These are phyloP conservation scores for Sardinella longiceps DNA, from an alignment of 2,797 vertebrate genomes.

Conservation along the genomic window DNA sequence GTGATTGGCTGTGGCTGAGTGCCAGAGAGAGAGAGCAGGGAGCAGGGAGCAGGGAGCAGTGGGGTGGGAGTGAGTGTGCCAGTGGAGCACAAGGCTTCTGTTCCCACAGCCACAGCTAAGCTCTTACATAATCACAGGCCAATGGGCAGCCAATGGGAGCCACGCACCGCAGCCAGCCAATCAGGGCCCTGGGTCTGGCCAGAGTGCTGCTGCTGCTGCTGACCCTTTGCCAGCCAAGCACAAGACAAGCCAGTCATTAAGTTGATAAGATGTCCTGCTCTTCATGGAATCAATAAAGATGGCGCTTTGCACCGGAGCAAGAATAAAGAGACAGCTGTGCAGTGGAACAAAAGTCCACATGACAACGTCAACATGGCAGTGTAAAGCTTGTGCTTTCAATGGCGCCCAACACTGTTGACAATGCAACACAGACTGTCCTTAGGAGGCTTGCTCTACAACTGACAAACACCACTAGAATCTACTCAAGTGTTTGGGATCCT, in stretches of 20 bases:
- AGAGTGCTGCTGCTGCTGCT: too few species aligned
- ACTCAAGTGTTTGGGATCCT: neutral
- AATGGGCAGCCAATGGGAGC: neutral
- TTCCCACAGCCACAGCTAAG: constrained; percentile 35
- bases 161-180: neutral
- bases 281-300: neutral
- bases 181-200: neutral
- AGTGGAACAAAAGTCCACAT: neutral
- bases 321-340: neutral
- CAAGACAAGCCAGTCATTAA: neutral
- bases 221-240: neutral
- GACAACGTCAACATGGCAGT: neutral
- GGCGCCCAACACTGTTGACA: neutral
- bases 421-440: neutral
- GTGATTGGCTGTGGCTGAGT: neutral
- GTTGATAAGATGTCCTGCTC: neutral
- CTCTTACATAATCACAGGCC: constrained; percentile 33
- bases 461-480: neutral
- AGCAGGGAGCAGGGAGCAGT: neutral
- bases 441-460: too few species aligned
- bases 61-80: constrained; percentile 14
- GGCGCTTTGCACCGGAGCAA: neutral
- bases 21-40: constrained; percentile 21
- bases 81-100: constrained; percentile 34
- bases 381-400: neutral